Conservation (phyloP, 2,888 invertebrate species). For the Drepanosiphum platanoidis region DNA sequence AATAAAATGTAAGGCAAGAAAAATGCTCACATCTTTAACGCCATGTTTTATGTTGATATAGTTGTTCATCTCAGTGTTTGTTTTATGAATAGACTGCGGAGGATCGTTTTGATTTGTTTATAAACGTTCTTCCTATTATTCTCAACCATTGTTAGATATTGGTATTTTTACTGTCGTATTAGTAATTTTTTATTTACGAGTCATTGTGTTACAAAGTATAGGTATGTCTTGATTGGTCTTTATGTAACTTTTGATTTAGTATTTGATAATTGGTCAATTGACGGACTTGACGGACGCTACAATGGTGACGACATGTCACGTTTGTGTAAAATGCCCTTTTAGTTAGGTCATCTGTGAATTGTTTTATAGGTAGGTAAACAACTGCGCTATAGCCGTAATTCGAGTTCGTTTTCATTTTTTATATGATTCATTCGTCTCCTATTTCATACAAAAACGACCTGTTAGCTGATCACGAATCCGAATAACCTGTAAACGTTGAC, state of each 20-base stretch:
- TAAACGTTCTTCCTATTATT: neutral
- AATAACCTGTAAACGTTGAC: constrained; percentile 7
- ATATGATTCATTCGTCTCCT: neutral
- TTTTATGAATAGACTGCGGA: neutral
- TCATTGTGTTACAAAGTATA: constrained; percentile 21
- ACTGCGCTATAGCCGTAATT: neutral
- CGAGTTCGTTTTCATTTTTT: constrained; percentile 10
- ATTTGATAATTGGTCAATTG: constrained; percentile 15
- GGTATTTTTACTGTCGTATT: neutral
- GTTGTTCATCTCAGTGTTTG: neutral
- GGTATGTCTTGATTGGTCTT: neutral
- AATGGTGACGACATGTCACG: constrained; percentile 30
- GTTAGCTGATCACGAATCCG: constrained; percentile 24
- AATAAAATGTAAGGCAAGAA: neutral
- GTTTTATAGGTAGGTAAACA: neutral
- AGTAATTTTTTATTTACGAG: constrained; percentile 5
- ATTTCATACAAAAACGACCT: neutral
- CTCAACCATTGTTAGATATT: neutral
- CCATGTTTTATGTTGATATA: neutral
- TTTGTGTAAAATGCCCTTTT: constrained; percentile 39
- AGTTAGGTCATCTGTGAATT: constrained; percentile 20
- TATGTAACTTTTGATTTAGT: constrained; percentile 20
- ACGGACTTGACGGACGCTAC: constrained; percentile 7
- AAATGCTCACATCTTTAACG: neutral
- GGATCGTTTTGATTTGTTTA: neutral